Percentiles rank a stretch among this genome's conserved stretches.
Evolutionary conservation across 1,140 invertebrate genomes (phyloP).

Genomic region (Lanistes nyassanus): DNA sequence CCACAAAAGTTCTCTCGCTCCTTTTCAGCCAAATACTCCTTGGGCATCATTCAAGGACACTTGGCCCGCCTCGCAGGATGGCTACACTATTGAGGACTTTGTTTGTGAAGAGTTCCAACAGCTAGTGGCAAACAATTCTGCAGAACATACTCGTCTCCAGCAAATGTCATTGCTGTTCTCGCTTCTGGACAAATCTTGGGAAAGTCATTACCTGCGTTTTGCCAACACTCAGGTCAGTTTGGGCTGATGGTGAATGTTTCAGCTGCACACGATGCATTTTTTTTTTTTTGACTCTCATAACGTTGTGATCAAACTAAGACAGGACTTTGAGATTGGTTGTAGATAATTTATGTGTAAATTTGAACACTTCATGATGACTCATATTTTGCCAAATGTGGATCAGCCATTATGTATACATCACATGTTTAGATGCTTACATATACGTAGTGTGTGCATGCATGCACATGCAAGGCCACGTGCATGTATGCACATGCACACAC

Average conservation of each 20-base stretch:
- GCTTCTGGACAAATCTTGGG: constrained; percentile 49
- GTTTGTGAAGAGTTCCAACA: constrained; percentile 44
- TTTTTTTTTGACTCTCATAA: no score
- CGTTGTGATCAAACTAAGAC: no score
- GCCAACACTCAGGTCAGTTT: constrained; percentile 25
- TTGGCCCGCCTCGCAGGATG: constrained; percentile 33
- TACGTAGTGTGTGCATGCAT: no score
- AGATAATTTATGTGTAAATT: no score
- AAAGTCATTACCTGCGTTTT: constrained; percentile 37
- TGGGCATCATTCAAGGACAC: constrained; percentile 40
- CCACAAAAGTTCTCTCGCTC: constrained; percentile 4
- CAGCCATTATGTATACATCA: no score
- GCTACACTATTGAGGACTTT: constrained; percentile 44
- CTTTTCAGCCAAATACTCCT: constrained; percentile 39
- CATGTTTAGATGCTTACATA: no score
- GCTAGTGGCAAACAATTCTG: constrained; percentile 38
- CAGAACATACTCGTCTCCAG: constrained; percentile 17
- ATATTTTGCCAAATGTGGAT: no score
- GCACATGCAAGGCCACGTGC: no score
- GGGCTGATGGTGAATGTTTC: neutral
- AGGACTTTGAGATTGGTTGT: no score
- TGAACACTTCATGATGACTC: no score
- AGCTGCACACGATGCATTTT: no score
- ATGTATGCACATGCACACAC: no score
- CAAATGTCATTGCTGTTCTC: constrained; percentile 52